phyloP scores from a whole-genome alignment of 1,140 invertebrate genomes.

The fruit fly (Drosophila melanogaster) region DNA sequence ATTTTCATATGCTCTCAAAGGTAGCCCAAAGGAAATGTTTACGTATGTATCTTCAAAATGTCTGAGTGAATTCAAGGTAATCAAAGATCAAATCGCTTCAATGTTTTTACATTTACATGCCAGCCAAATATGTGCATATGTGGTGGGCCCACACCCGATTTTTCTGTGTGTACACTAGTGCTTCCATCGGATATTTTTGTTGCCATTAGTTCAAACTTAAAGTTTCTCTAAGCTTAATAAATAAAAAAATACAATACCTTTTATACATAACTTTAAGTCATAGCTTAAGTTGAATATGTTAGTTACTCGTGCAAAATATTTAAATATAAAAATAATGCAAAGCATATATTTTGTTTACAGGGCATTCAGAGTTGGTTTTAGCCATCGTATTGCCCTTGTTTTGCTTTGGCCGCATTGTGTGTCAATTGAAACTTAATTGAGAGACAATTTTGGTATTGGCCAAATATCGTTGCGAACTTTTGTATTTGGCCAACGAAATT shows the following conservation, averaged over 20 bases:
- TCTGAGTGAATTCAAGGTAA: constrained; percentile 43
- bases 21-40: constrained; percentile 12
- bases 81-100: constrained; percentile 38
- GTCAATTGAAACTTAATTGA: constrained; percentile 73
- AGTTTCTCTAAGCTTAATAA: too few relatives aligned
- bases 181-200: constrained; percentile 6
- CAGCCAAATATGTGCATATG: constrained; percentile 7
- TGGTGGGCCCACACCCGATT: background rate
- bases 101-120: constrained; percentile 38
- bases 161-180: constrained; percentile 5
- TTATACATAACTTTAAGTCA: too few relatives aligned
- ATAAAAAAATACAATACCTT: too few relatives aligned
- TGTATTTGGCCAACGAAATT: constrained; percentile 43
- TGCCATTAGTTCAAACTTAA: constrained; percentile 4
- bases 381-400: constrained; percentile 10
- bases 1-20: background rate
- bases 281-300: too few relatives aligned
- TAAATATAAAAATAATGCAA: too few relatives aligned
- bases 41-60: background rate
- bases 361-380: constrained; percentile 24
- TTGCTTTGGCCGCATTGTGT: constrained; percentile 43
- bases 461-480: constrained; percentile 30
- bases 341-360: background rate
- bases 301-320: too few relatives aligned
- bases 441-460: constrained; percentile 58